A percentile compares a stretch with the other conserved stretches of the same genome.
Evolutionary conservation across 2,113 vertebrate genomes (phyloP).

Genomic region (Eublepharis macularius): DNA sequence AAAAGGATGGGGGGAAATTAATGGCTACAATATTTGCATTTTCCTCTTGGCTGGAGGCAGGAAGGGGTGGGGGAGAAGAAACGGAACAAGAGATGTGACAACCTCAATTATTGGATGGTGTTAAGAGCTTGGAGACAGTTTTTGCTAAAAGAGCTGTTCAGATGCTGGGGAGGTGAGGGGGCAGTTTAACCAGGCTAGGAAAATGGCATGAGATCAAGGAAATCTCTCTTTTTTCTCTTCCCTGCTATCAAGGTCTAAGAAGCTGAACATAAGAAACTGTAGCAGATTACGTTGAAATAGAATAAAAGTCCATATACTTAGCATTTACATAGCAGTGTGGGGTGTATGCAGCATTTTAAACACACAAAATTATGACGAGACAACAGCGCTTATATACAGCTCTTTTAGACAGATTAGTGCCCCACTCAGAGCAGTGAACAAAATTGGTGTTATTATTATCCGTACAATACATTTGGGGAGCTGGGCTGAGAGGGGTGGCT

Average conservation of each 20-base stretch:
- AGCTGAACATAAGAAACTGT: slow-evolving; percentile 47
- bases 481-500: too few relatives aligned
- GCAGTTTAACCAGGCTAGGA: slow-evolving; percentile 83
- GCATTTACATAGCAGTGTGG: background rate
- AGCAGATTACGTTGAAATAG: background rate
- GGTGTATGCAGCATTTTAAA: too few relatives aligned
- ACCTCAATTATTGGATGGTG: slow-evolving; percentile 98
- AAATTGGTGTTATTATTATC: too few relatives aligned
- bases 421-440: too few relatives aligned
- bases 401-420: too few relatives aligned
- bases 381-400: too few relatives aligned
- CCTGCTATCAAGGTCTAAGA: slow-evolving; percentile 72
- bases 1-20: slow-evolving; percentile 97
- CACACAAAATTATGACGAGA: too few relatives aligned
- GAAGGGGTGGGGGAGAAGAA: slow-evolving; percentile 56
- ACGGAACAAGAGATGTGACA: slow-evolving; percentile 97
- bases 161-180: slow-evolving; percentile 86
- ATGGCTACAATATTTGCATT: slow-evolving; percentile 98
- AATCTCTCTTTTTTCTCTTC: slow-evolving; percentile 62
- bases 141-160: slow-evolving; percentile 89
- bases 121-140: slow-evolving; percentile 91
- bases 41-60: slow-evolving; percentile 84
- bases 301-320: too few relatives aligned
- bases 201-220: slow-evolving; percentile 97
- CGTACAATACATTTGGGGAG: too few relatives aligned